Evolutionary conservation across 2,888 invertebrate genomes (phyloP).

Genomic region (Drosophila kambysellisi): DNA sequence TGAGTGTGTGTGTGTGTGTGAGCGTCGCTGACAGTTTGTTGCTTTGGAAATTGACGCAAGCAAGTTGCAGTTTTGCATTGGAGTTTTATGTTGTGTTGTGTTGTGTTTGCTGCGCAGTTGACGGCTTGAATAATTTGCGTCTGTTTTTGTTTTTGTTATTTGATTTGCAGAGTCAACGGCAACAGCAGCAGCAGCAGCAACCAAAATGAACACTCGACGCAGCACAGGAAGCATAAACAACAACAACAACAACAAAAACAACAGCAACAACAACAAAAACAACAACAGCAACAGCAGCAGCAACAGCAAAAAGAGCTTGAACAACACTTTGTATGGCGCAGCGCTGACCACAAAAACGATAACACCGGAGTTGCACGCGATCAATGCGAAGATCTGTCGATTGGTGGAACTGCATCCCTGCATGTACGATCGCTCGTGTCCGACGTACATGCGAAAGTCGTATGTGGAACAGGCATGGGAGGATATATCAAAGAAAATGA

Average conservation of each 20-base stretch:
- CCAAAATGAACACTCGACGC: conserved; percentile 17
- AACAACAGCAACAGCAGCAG: conserved; percentile 5
- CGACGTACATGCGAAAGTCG: conserved; percentile 78
- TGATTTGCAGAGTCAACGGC: conserved; percentile 14
- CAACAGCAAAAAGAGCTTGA: conserved; percentile 29
- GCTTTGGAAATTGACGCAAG: conserved; percentile 50
- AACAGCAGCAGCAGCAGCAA: conserved; percentile 13
- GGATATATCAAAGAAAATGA: conserved; percentile 78
- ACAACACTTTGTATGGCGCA: conserved; percentile 27
- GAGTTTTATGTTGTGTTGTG: conserved; percentile 10
- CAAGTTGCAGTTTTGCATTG: conserved; percentile 44
- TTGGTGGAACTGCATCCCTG: conserved; percentile 80
- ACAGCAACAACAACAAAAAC: too few relatives aligned
- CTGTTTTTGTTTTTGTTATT: conserved; percentile 11
- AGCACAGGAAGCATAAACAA: conserved; percentile 11
- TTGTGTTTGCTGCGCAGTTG: conserved; percentile 54
- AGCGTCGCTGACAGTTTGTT: conserved; percentile 46
- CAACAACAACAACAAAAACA: conserved; percentile 8
- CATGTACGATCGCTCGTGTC: conserved; percentile 82
- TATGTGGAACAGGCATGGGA: conserved; percentile 81
- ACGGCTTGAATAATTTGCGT: conserved; percentile 32
- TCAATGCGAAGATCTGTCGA: conserved; percentile 81
- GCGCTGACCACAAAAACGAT: conserved; percentile 54
- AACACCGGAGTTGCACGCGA: conserved; percentile 76
- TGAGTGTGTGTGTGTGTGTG: conserved; percentile 4